phyloP scores from a whole-genome alignment of 2,797 vertebrate genomes.

The Salarias fasciatus region DNA sequence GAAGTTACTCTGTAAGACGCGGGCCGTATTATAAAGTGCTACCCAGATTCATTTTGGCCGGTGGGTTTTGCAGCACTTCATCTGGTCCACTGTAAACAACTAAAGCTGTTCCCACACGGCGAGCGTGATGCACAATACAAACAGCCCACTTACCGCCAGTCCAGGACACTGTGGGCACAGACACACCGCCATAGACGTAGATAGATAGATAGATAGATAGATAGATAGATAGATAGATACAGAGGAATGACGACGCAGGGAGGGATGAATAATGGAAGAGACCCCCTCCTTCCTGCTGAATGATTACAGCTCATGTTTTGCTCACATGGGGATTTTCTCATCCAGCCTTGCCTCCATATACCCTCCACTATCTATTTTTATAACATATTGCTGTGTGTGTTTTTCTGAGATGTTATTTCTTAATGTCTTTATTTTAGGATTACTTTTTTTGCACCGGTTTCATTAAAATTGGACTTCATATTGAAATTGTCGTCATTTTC shows the following conservation, averaged over 20 bases:
- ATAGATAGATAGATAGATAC: slow-evolving; percentile 1
- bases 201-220: not conserved
- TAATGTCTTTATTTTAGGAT: no score
- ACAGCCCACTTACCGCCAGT: slow-evolving; percentile 24
- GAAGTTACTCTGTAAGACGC: no score
- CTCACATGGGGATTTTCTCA: slow-evolving; percentile 50
- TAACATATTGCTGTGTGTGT: no score
- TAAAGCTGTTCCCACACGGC: slow-evolving; percentile 22
- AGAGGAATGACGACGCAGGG: no score
- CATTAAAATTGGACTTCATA: no score
- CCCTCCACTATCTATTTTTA: slow-evolving; percentile 31
- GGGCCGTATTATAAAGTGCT: no score
- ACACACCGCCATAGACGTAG: no score
- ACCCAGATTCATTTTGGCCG: slow-evolving; percentile 6
- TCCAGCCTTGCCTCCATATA: slow-evolving; percentile 17
- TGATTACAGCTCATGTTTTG: slow-evolving; percentile 60
- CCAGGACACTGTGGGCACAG: not conserved
- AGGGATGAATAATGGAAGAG: slow-evolving; percentile 68
- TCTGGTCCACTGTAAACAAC: slow-evolving; percentile 15
- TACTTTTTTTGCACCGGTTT: no score
- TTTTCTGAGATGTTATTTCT: no score
- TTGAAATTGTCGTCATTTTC: no score
- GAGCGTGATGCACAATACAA: slow-evolving; percentile 7
- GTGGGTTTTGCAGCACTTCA: slow-evolving; percentile 28
- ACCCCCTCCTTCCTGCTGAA: slow-evolving; percentile 46